Base-by-base conservation (phyloP, 2,888 invertebrate species). In the Myopa tessellatipennis region DNA sequence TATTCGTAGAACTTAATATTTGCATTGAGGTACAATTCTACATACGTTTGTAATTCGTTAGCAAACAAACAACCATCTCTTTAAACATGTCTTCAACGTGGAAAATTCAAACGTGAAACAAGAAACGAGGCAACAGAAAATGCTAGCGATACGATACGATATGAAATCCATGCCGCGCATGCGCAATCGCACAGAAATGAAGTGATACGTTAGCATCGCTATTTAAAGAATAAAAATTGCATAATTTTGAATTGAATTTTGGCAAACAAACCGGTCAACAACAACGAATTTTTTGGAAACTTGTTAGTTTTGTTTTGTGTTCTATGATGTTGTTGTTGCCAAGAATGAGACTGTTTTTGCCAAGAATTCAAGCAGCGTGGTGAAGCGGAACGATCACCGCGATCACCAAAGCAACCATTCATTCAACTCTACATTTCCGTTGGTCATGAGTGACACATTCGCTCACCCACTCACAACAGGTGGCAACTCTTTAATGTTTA, bases 211-310 rank as follows among this genome's bases (percentile, higher is more conserved):
- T 65, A 8, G 38, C 36, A 6, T 14, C 55, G 5, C 55, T 55
- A 16, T 34, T 36, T 36, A 65, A 38, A 65, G 38, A 36, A 65
- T 10, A 61, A 65, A 38, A 38, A 38, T 65, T 38, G 38, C 65
- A 65, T 38, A 65, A 38, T 65, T 65, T 38, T 65, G 38, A 65
- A 65, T 65, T 14, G 38, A 65, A 16, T 65, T 65, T 65, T 65
- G 65, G 65, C 36, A 6, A 65, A 14, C 16, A 38, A 7, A 34
- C 65, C 61, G 61, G 10, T 12, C 26, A 12, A 34, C 61, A n/a
- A 60, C 26, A 16, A 12, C 6, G 61, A 63, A 63, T 63, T 63
- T 26, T 63, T 63, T 63, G 61, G 61, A 63, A 63, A 34, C 61
- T 63, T 63, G 61, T 34, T 26, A 63, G 2, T 50, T 50, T 6